Base-by-base conservation (phyloP, 2,888 invertebrate genomes). In the Polydrusus pterygomalis region DNA sequence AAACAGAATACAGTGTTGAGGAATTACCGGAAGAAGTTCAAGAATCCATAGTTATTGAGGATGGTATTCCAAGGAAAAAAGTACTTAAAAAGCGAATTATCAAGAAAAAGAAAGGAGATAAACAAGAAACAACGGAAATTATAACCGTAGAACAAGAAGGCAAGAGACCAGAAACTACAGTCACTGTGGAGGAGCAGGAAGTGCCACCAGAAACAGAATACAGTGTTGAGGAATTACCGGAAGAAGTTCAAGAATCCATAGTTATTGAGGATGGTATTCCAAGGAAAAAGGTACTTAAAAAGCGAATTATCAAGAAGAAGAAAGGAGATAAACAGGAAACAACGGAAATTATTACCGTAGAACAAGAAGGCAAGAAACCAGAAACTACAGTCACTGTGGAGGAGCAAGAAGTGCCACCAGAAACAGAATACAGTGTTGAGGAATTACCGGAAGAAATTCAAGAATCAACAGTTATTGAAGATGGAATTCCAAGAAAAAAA, bases 1-100 rank as follows among this genome's bases (percentile, higher is more conserved):
- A 88, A 7, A 89, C 90, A 1, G 88, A 88, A 81, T 88, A 88
- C 11, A 85, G 87, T 1, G 89, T 89, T 6, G n/a, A 15, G 83
- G 88, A 25, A 84, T 88, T 25, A 25, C 25, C 25, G 1, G 25
- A 25, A 5, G 25, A 25, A 3, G 25, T 25, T 25, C 25, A 25
- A 25, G 25, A 25, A 25, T 3, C 25, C 25, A 25, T 5, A 5
- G 25, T 25, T 5, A 5, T 25, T 25, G 25, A 25, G 5, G 25
- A 25, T 25, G 25, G 25, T 5, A 25, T 25, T 25, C 5, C 25
- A 3, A 25, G 5, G 5, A 25, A 25, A 5, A 25, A 25, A 25
- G 5, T 25, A 25, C 1, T 25, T 25, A 25, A 25, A 25, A 25
- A 25, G 25, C 25, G 25, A 25, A 25, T 25, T 25, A 25, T 25